Conservation (phyloP, 2,113 vertebrate species). For the Cheirogaleus medius region DNA sequence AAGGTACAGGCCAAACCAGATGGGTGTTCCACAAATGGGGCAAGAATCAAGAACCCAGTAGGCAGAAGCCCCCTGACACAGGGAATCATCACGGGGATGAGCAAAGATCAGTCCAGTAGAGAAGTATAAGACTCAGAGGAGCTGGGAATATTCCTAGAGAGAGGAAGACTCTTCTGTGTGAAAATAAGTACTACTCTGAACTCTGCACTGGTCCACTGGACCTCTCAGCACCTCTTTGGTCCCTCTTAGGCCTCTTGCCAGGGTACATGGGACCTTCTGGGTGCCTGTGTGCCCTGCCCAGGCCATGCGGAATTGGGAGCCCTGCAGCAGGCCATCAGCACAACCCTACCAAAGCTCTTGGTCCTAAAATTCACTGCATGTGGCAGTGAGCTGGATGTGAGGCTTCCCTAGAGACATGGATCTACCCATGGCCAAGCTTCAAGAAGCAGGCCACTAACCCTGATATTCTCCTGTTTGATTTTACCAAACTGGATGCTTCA, state of each 20-base stretch:
- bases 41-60: background rate
- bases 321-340: accelerated
- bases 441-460: background rate
- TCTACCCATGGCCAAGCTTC: background rate
- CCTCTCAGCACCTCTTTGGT: background rate
- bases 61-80: background rate
- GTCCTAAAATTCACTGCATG: background rate
- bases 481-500: background rate
- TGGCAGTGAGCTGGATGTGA: background rate
- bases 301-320: background rate
- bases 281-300: background rate
- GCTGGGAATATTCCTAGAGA: background rate
- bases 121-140: background rate
- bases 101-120: background rate
- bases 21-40: background rate
- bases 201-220: background rate
- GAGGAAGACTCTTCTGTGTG: background rate
- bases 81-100: background rate
- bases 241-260: background rate
- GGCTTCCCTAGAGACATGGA: background rate
- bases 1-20: background rate
- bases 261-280: background rate
- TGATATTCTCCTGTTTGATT: background rate
- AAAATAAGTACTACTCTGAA: background rate
- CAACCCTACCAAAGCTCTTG: background rate